A percentile compares a stretch with the other conserved stretches of the same genome.
Conservation (phyloP, 2,888 invertebrate species). For the Lepidocyrtinus sp. region DNA sequence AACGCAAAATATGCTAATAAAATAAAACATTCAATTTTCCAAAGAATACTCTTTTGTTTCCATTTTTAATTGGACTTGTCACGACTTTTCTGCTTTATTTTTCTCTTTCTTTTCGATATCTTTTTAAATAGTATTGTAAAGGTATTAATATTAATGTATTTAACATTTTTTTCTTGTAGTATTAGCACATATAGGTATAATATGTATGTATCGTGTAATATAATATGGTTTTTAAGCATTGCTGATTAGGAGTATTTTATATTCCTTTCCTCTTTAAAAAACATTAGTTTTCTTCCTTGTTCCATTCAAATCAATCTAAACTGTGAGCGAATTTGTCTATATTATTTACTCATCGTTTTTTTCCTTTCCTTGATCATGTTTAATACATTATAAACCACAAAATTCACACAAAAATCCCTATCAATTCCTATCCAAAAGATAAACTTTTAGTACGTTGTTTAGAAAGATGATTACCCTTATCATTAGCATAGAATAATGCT, state of each 20-base stretch:
- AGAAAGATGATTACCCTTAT: no score
- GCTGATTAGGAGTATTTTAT: conserved; percentile 51
- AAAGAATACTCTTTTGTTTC: not conserved
- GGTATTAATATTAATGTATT: conserved; percentile 38
- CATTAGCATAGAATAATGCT: conserved; percentile 24
- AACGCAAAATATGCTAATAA: conserved; percentile 19
- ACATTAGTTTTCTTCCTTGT: conserved; percentile 25
- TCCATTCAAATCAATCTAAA: no score
- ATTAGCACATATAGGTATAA: no score
- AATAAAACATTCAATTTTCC: no score
- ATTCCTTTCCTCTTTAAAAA: conserved; percentile 43
- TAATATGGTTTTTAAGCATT: conserved; percentile 36
- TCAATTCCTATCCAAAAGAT: conserved; percentile 5
- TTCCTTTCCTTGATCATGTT: not conserved
- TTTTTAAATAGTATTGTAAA: conserved; percentile 35
- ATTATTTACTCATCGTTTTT: not conserved
- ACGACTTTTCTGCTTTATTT: conserved; percentile 61
- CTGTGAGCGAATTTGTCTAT: no score
- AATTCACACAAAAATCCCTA: not conserved
- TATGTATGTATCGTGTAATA: no score
- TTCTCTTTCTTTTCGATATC: conserved; percentile 13
- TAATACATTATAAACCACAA: not conserved
- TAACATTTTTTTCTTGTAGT: conserved; percentile 5
- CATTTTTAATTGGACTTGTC: conserved; percentile 68
- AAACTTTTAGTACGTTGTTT: no score